A percentile compares a stretch with the other conserved stretches of the same genome.
phyloP scores from a whole-genome alignment of 2,888 invertebrate genomes.

The Epirrhoe tristata region DNA sequence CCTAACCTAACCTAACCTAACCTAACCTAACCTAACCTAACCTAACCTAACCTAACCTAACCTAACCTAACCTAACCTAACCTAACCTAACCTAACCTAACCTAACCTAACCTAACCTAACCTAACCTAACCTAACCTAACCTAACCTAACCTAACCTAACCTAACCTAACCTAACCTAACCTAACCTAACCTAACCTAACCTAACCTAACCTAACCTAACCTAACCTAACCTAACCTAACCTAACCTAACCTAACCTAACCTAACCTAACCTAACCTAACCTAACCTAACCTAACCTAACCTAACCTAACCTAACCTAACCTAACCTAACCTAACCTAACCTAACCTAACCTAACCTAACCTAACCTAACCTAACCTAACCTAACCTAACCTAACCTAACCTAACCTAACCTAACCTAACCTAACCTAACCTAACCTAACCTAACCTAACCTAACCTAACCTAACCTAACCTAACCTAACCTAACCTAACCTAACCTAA shows the following conservation, averaged over 20 bases:
- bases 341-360: slow-evolving; percentile 49
- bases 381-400: slow-evolving; percentile 45
- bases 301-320: slow-evolving; percentile 34
- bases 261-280: slow-evolving; percentile 41
- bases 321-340: slow-evolving; percentile 45
- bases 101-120: slow-evolving; percentile 31
- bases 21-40: slow-evolving; percentile 40
- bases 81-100: slow-evolving; percentile 42
- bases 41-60: slow-evolving; percentile 37
- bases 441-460: slow-evolving; percentile 47
- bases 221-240: slow-evolving; percentile 28
- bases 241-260: slow-evolving; percentile 35
- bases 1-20: slow-evolving; percentile 37
- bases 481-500: slow-evolving; percentile 47
- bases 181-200: slow-evolving; percentile 29
- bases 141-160: slow-evolving; percentile 31
- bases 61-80: slow-evolving; percentile 38
- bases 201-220: slow-evolving; percentile 24
- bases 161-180: slow-evolving; percentile 28
- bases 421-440: slow-evolving; percentile 49
- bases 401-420: slow-evolving; percentile 48
- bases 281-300: slow-evolving; percentile 35
- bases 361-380: slow-evolving; percentile 44
- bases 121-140: slow-evolving; percentile 29
- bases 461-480: slow-evolving; percentile 42